Evolutionary conservation across 1,140 invertebrate species (phyloP).

Genomic region (Leguminivora glycinivorella): DNA sequence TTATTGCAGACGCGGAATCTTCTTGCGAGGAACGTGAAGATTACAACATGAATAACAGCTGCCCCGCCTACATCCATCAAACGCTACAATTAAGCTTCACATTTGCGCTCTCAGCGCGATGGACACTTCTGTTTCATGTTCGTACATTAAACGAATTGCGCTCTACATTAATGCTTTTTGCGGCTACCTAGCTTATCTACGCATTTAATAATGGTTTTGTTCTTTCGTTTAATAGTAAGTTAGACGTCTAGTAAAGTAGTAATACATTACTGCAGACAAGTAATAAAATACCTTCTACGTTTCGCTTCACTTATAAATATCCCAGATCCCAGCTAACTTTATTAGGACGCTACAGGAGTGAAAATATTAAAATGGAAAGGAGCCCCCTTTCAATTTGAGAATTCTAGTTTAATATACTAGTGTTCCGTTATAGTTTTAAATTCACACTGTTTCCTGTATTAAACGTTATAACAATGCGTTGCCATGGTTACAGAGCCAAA

Average conservation of each 20-base stretch:
- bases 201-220: background rate
- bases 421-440: no score
- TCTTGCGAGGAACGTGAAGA: background rate
- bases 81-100: constrained; percentile 8
- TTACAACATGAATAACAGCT: constrained; percentile 3
- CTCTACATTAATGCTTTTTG: constrained; percentile 18
- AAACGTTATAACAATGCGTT: no score
- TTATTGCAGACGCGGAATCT: background rate
- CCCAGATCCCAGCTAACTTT: background rate
- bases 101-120: constrained; percentile 11
- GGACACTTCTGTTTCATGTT: constrained; percentile 22
- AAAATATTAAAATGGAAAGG: no score
- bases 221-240: background rate
- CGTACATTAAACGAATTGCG: constrained; percentile 27
- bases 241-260: background rate
- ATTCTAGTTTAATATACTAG: no score
- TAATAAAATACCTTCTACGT: background rate
- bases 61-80: constrained; percentile 11
- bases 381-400: no score
- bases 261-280: background rate
- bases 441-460: no score
- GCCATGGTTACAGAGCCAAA: no score
- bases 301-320: background rate
- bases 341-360: no score
- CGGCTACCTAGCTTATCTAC: background rate